Conservation (phyloP, 2,797 vertebrate species). For the Tragelaphus oryx region DNA sequence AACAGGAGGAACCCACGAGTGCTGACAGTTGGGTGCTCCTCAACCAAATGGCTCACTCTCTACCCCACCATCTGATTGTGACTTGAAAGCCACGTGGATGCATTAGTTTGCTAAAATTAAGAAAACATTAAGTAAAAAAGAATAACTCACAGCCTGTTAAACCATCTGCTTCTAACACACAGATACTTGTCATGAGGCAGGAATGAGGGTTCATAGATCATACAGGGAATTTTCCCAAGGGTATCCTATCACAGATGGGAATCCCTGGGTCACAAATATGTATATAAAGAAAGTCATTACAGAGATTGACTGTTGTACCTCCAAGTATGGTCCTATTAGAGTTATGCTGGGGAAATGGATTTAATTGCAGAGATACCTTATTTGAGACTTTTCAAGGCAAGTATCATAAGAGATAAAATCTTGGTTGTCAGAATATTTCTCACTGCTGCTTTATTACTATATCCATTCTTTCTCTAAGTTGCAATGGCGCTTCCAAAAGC, state of each 20-base stretch:
- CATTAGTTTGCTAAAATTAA: constrained; percentile 43
- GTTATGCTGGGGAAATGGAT: not conserved
- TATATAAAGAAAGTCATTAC: not conserved
- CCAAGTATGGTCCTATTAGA: not conserved
- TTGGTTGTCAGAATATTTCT: not conserved
- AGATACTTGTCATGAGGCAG: not conserved
- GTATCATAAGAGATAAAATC: not conserved
- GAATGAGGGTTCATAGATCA: not conserved
- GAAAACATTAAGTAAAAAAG: constrained; percentile 27
- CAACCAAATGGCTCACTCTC: not conserved
- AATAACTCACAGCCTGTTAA: constrained; percentile 36
- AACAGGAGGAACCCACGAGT: not conserved
- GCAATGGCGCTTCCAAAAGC: not conserved
- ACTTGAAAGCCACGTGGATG: not conserved
- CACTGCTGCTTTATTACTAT: not conserved
- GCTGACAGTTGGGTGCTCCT: not conserved
- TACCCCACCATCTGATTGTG: not conserved
- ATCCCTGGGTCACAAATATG: not conserved
- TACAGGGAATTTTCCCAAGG: not conserved
- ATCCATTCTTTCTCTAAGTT: not conserved
- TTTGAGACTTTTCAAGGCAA: not conserved
- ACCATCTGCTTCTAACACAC: constrained; percentile 14
- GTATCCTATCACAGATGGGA: not conserved
- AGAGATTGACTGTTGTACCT: not conserved
- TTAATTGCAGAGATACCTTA: not conserved